Conservation (phyloP, 2,113 vertebrate species). For the Raja brachyura region DNA sequence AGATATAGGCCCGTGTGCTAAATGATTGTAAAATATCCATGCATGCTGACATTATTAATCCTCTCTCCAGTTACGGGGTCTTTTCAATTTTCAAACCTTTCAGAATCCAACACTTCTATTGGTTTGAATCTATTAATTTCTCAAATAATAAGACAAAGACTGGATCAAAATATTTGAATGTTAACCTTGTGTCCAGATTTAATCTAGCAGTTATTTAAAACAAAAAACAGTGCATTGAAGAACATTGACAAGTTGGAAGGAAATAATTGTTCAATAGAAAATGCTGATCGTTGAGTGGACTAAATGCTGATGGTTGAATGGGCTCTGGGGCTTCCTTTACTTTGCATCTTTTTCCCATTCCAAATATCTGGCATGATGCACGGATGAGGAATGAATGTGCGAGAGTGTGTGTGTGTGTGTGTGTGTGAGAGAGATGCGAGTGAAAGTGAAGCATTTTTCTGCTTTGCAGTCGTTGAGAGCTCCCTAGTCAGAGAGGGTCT, state of each 20-base stretch:
- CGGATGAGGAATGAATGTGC: neutral
- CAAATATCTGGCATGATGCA: constrained; percentile 28
- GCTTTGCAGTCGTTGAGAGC: constrained; percentile 20
- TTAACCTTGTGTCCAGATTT: neutral
- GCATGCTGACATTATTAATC: neutral
- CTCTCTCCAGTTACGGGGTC: neutral
- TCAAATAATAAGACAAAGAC: neutral
- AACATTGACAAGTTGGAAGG: neutral
- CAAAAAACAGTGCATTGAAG: neutral
- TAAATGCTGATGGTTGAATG: neutral
- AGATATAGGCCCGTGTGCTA: neutral
- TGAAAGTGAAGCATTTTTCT: constrained; percentile 11
- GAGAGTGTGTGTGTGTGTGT: neutral
- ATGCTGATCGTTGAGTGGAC: neutral
- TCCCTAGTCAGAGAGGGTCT: constrained; percentile 17
- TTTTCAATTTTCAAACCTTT: neutral
- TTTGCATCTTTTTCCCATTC: constrained; percentile 21
- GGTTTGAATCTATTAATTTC: neutral
- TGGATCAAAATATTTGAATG: neutral
- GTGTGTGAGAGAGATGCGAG: neutral
- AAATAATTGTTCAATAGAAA: neutral
- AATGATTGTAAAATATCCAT: neutral
- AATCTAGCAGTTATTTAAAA: neutral
- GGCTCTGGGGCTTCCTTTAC: constrained; percentile 31
- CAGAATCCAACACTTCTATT: neutral